Conservation (phyloP, 64 coral and sea anemone species). For the Porites australiensis region DNA sequence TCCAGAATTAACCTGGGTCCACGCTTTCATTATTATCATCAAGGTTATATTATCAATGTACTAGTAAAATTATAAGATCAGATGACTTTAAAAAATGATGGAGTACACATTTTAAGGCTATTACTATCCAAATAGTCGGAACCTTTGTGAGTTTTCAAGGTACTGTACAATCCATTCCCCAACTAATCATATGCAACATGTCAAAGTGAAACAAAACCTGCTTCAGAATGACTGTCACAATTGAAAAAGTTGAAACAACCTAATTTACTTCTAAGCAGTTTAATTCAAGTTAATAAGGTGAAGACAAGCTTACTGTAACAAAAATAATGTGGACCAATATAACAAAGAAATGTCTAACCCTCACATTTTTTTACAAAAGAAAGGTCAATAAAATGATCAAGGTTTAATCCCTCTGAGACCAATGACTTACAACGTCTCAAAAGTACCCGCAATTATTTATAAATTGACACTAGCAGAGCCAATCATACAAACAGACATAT, state of each 20-base stretch:
- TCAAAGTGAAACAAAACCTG: constrained; percentile 2
- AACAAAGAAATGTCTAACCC: constrained; percentile 35
- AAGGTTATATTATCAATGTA: too few relatives aligned
- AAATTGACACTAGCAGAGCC: constrained; percentile 49
- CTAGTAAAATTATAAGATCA: too few relatives aligned
- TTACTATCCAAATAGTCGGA: too few relatives aligned
- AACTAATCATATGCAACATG: background rate
- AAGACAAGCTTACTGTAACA: background rate
- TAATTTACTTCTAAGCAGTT: background rate
- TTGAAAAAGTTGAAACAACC: background rate
- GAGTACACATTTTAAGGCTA: too few relatives aligned
- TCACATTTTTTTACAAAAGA: constrained; percentile 20
- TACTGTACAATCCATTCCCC: too few relatives aligned
- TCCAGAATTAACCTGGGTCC: too few relatives aligned
- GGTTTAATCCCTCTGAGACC: constrained; percentile 35
- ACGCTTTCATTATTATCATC: too few relatives aligned
- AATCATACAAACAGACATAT: constrained; percentile 51
- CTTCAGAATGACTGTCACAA: background rate
- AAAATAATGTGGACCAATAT: background rate
- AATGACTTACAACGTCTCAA: constrained; percentile 47
- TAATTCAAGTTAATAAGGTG: background rate
- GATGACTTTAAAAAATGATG: too few relatives aligned
- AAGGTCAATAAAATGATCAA: constrained; percentile 45
- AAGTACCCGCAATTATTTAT: constrained; percentile 58
- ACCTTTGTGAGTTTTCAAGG: too few relatives aligned